Evolutionary conservation across 2,888 invertebrate species (phyloP).

Genomic region (Hololepta plana): DNA sequence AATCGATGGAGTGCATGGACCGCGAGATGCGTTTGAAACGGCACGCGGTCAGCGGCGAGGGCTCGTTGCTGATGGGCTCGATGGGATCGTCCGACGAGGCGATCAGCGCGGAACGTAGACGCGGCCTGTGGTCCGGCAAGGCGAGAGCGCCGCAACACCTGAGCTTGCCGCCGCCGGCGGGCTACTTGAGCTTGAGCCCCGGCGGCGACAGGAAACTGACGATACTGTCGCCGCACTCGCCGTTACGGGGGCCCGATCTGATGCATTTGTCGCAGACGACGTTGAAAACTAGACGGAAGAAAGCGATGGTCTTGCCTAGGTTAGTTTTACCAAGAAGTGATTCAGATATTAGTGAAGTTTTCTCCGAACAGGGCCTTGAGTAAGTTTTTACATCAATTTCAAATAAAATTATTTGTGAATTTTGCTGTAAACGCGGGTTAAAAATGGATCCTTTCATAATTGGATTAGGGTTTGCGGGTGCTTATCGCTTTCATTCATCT

Average conservation of each 20-base stretch:
- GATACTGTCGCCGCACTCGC: conserved; percentile 65
- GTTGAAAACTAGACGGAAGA: conserved; percentile 39
- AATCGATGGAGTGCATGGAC: conserved; percentile 40
- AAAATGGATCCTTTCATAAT: too few relatives aligned
- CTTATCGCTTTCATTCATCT: too few relatives aligned
- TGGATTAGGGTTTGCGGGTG: too few relatives aligned
- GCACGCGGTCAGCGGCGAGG: conserved; percentile 43
- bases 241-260: conserved; percentile 49
- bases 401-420: conserved; percentile 1
- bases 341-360: conserved; percentile 49
- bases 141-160: conserved; percentile 48
- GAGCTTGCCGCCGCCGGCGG: conserved; percentile 47
- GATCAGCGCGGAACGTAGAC: conserved; percentile 41
- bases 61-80: conserved; percentile 23
- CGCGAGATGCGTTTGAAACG: conserved; percentile 35
- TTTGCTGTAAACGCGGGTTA: too few relatives aligned
- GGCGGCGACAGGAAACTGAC: conserved; percentile 43
- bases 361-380: conserved; percentile 43
- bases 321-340: conserved; percentile 58
- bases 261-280: conserved; percentile 39
- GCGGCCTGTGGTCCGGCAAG: conserved; percentile 49
- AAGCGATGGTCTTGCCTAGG: conserved; percentile 55
- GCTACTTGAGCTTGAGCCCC: conserved; percentile 31
- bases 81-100: conserved; percentile 21
- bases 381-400: conserved; percentile 30